These are phyloP conservation scores for Brachionus angularis DNA, from an alignment of 1,140 invertebrate genomes.

Conservation along the genomic window DNA sequence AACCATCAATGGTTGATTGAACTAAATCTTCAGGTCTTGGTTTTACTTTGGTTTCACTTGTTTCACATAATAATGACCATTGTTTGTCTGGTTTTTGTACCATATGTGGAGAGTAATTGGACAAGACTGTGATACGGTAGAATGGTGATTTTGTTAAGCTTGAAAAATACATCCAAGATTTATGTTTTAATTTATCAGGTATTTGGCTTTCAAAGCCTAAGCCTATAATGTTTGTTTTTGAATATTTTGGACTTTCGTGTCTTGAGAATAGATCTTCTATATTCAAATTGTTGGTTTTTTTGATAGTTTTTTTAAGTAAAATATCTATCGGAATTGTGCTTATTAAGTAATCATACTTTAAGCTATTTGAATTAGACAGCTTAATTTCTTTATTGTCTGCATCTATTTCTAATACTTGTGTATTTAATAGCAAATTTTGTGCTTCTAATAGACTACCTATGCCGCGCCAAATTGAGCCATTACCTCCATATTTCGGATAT, in stretches of 20 bases:
- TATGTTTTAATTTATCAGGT: conserved; percentile 48
- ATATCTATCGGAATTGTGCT: conserved; percentile 9
- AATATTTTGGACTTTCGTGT: not conserved
- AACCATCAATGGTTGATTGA: conserved; percentile 4
- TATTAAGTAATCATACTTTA: not conserved
- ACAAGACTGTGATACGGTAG: conserved; percentile 52
- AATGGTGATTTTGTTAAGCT: conserved; percentile 51
- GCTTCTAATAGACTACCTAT: conserved; percentile 49
- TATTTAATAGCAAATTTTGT: conserved; percentile 50
- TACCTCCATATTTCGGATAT: conserved; percentile 53
- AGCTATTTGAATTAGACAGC: not conserved
- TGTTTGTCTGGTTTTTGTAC: conserved; percentile 47
- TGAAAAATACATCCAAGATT: conserved; percentile 54
- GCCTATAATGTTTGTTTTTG: conserved; percentile 51
- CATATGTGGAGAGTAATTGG: conserved; percentile 39
- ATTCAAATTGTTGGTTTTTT: not conserved
- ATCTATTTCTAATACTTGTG: conserved; percentile 46
- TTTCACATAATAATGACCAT: conserved; percentile 55
- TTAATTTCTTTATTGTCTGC: conserved; percentile 36
- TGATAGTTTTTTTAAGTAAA: not conserved
- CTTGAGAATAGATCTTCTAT: not conserved
- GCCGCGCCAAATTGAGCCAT: conserved; percentile 51
- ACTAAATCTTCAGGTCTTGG: conserved; percentile 34
- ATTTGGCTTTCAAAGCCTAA: conserved; percentile 51
- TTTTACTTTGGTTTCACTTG: conserved; percentile 48